These are phyloP conservation scores for Solea senegalensis DNA, from an alignment of 2,113 vertebrate genomes.

Conservation along the genomic window DNA sequence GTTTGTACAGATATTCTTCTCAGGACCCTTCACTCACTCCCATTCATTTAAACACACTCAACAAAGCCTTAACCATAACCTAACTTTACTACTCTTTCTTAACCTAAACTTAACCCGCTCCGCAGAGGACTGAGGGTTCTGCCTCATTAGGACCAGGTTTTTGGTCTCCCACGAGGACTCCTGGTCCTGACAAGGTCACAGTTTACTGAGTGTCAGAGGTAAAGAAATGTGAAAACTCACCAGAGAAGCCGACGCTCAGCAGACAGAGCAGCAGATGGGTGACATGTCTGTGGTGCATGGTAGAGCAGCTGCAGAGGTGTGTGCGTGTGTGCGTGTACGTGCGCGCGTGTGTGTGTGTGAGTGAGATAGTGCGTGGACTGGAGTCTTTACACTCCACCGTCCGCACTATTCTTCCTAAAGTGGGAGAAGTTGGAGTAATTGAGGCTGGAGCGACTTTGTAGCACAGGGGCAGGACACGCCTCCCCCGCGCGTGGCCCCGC, in stretches of 20 bases:
- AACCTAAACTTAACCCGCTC: background rate
- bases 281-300: slow-evolving; percentile 82
- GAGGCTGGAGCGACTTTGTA: slow-evolving; percentile 81
- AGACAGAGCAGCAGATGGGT: slow-evolving; percentile 72
- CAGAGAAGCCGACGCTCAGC: slow-evolving; percentile 72
- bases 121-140: background rate
- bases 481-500: slow-evolving; percentile 17
- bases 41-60: background rate
- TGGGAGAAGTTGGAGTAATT: slow-evolving; percentile 80
- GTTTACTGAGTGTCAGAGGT: background rate
- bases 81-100: background rate
- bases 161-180: too few species aligned
- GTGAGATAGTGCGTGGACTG: background rate
- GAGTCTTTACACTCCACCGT: slow-evolving; percentile 11
- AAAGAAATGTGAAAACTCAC: slow-evolving; percentile 56
- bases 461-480: slow-evolving; percentile 72
- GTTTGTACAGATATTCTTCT: too few species aligned
- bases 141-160: background rate
- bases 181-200: too few species aligned
- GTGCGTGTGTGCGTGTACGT: background rate
- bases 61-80: background rate
- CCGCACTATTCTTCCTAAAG: slow-evolving; percentile 75
- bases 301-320: slow-evolving; percentile 16
- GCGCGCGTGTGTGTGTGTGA: background rate
- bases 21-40: too few species aligned